Evolutionary conservation across 2,888 invertebrate genomes (phyloP).

Genomic region (Pollenia angustigena): DNA sequence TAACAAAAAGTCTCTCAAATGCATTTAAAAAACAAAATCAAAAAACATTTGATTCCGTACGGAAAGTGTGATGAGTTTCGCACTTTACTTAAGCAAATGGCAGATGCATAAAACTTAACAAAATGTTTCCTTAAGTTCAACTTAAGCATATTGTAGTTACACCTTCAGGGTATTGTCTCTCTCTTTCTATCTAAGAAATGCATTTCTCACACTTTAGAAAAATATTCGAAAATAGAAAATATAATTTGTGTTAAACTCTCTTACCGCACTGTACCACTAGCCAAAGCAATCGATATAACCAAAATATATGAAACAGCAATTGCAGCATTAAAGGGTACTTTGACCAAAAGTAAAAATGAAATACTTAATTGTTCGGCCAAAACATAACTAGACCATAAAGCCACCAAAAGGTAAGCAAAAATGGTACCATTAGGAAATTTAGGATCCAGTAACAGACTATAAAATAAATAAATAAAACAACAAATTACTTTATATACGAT

Average conservation of each 20-base stretch:
- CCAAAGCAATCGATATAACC: conserved; percentile 88
- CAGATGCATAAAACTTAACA: no score
- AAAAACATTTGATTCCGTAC: no score
- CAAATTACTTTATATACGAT: not conserved
- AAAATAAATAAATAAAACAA: not conserved
- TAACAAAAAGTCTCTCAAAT: no score
- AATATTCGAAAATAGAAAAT: no score
- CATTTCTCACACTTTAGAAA: no score
- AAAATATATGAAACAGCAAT: conserved; percentile 92
- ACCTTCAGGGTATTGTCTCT: no score
- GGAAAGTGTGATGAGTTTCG: no score
- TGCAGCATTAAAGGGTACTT: conserved; percentile 90
- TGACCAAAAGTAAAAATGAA: conserved; percentile 91
- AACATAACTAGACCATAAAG: conserved; percentile 93
- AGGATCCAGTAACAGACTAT: conserved; percentile 81
- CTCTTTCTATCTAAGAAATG: no score
- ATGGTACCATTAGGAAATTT: conserved; percentile 81
- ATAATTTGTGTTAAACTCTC: conserved; percentile 11
- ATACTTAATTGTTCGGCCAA: conserved; percentile 94
- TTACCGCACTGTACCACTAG: conserved; percentile 92
- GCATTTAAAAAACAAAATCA: no score
- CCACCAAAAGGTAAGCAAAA: conserved; percentile 88
- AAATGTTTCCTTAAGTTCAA: no score
- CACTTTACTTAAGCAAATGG: no score
- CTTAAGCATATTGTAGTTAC: no score